Conservation (phyloP, 2,113 vertebrate species). For the Fulica atra region DNA sequence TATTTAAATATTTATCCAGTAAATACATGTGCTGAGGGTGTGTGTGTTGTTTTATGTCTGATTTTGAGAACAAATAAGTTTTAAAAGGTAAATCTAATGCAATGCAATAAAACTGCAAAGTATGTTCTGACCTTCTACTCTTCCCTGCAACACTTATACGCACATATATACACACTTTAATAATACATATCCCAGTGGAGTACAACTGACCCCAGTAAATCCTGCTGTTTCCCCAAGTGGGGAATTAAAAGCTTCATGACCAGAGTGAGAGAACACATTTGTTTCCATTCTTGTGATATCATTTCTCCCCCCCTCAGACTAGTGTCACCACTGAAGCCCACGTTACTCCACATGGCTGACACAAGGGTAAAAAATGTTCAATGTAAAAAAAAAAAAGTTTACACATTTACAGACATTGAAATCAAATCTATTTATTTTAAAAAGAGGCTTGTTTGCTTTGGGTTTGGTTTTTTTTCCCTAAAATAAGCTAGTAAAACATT, state of each 20-base stretch:
- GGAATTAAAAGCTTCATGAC: constrained; percentile 65
- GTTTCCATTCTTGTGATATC: constrained; percentile 60
- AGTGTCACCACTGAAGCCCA: constrained; percentile 3
- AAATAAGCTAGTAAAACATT: background rate
- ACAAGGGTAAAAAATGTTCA: background rate
- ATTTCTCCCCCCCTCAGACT: constrained; percentile 30
- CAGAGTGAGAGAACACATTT: constrained; percentile 49
- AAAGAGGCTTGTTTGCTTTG: background rate
- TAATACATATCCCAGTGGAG: constrained; percentile 64
- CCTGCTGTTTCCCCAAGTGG: constrained; percentile 56
- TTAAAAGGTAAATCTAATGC: constrained; percentile 62
- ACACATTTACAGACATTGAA: constrained; percentile 6
- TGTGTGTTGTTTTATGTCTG: background rate
- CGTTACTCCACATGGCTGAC: constrained; percentile 2
- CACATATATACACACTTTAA: constrained; percentile 60
- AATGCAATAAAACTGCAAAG: constrained; percentile 56
- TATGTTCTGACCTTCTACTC: constrained; percentile 53
- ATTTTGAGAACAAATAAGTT: constrained; percentile 66
- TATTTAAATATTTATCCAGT: constrained; percentile 64
- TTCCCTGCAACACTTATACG: background rate
- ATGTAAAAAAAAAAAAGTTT: background rate
- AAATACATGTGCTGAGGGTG: background rate
- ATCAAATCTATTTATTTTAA: background rate
- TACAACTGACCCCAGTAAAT: constrained; percentile 62
- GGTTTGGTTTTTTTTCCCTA: background rate